A percentile compares a stretch with the other conserved stretches of the same genome.
These are phyloP conservation scores for Leistus spinibarbis DNA, from an alignment of 2,888 invertebrate genomes.

Conservation along the genomic window DNA sequence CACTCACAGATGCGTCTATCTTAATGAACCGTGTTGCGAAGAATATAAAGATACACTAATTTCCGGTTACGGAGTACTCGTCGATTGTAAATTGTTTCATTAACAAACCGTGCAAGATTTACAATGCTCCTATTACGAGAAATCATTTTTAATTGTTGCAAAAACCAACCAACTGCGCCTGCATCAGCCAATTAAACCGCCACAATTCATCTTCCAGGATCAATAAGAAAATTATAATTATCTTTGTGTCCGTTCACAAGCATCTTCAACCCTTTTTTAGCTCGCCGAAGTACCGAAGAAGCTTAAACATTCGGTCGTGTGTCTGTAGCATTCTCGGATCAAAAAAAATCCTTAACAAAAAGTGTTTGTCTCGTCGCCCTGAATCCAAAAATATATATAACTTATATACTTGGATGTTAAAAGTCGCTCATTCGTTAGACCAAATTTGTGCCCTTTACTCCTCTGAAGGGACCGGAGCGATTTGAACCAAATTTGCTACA, in stretches of 20 bases:
- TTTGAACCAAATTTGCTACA: no score
- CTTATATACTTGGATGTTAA: no score
- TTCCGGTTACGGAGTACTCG: not conserved
- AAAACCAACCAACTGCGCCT: not conserved
- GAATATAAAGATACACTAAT: constrained; percentile 3
- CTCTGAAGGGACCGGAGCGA: no score
- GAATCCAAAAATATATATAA: no score
- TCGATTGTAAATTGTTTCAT: not conserved
- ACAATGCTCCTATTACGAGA: not conserved
- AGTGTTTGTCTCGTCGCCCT: no score
- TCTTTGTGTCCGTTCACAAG: not conserved
- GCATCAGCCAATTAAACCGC: not conserved
- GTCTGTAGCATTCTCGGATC: no score
- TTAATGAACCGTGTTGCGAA: not conserved
- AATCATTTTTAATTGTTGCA: not conserved
- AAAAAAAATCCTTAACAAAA: no score
- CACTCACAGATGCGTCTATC: not conserved
- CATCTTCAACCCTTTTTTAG: not conserved
- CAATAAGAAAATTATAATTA: not conserved
- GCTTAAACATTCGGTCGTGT: no score
- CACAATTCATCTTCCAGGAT: not conserved
- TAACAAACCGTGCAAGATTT: not conserved
- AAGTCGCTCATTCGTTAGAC: no score
- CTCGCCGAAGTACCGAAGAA: not conserved
- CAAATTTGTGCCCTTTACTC: no score